phyloP scores from a whole-genome alignment of 1,140 invertebrate genomes.

The Heterodera carotae region DNA sequence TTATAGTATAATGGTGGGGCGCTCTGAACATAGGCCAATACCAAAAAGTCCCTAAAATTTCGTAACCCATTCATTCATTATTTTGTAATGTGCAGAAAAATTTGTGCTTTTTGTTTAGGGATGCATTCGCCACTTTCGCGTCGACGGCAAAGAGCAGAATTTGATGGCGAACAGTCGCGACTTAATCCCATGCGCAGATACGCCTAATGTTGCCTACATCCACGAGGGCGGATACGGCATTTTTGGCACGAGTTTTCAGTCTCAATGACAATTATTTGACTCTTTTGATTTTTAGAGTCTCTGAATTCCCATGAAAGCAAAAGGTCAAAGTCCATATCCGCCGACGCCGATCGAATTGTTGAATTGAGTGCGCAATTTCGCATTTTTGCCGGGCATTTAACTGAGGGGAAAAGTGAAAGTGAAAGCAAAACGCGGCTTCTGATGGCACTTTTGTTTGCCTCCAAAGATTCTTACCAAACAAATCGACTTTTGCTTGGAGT shows the following conservation, averaged over 20 bases:
- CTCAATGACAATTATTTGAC: background rate
- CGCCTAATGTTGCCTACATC: slow-evolving; percentile 44
- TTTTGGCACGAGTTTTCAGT: slow-evolving; percentile 36
- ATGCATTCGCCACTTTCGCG: slow-evolving; percentile 56
- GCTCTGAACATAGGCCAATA: too few species aligned
- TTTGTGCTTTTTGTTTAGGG: slow-evolving; percentile 31
- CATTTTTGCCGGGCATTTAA: background rate
- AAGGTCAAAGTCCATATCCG: background rate
- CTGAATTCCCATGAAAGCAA: slow-evolving; percentile 26
- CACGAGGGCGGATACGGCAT: slow-evolving; percentile 50
- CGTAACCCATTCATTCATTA: too few species aligned
- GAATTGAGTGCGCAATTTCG: slow-evolving; percentile 46
- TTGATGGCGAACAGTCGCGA: slow-evolving; percentile 47
- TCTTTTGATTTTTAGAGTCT: slow-evolving; percentile 30
- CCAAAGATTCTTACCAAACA: slow-evolving; percentile 29
- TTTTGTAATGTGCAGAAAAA: too few species aligned
- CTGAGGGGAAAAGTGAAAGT: background rate
- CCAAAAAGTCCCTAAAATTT: too few species aligned
- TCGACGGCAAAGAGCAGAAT: slow-evolving; percentile 46
- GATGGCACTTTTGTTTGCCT: slow-evolving; percentile 31
- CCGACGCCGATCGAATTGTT: slow-evolving; percentile 14
- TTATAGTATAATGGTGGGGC: too few species aligned
- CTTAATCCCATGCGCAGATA: slow-evolving; percentile 48
- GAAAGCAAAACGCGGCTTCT: background rate
- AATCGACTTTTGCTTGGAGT: slow-evolving; percentile 36